Evolutionary conservation across 2,888 invertebrate species (phyloP).

Genomic region (Eilema sororculum): DNA sequence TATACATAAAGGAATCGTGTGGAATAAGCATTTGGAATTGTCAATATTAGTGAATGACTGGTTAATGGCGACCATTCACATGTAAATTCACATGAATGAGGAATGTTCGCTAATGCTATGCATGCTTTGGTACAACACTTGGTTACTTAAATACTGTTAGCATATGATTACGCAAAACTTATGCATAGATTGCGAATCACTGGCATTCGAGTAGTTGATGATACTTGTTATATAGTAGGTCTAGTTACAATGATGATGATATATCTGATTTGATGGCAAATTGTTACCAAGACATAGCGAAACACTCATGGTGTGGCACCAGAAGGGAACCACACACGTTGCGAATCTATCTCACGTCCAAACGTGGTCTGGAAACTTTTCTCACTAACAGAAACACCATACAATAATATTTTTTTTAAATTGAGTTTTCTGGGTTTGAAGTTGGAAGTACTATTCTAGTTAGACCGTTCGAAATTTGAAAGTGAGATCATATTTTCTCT

Average conservation of each 20-base stretch:
- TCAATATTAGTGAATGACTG: not conserved
- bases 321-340: not conserved
- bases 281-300: not conserved
- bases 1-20: not conserved
- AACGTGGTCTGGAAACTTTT: not conserved
- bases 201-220: not conserved
- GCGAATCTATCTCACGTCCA: too few relatives aligned
- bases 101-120: constrained; percentile 8
- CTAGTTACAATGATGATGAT: too few relatives aligned
- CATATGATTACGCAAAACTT: constrained; percentile 3
- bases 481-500: not conserved
- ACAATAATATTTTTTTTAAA: not conserved
- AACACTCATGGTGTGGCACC: not conserved
- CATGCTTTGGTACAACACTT: not conserved
- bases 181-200: not conserved
- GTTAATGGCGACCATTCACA: not conserved
- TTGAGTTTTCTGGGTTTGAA: not conserved
- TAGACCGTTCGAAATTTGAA: not conserved
- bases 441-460: not conserved
- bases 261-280: too few relatives aligned
- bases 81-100: too few relatives aligned
- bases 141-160: constrained; percentile 4
- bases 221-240: not conserved
- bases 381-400: not conserved
- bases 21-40: not conserved